Evolutionary conservation across 2,888 invertebrate species (phyloP).

Genomic region (Tenthredo mesomela): DNA sequence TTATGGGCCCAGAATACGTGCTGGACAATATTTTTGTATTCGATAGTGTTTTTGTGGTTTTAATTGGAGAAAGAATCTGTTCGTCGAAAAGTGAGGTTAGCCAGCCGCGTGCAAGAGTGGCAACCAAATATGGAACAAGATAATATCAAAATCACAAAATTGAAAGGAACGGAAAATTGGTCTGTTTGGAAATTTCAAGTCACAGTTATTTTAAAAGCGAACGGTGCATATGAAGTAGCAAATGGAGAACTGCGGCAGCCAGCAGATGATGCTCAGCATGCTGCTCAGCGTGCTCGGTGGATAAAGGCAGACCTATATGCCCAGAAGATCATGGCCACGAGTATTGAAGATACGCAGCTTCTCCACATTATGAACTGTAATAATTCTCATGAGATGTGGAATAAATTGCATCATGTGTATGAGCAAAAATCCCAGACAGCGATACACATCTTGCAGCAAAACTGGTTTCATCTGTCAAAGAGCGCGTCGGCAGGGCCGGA

Average conservation of each 20-base stretch:
- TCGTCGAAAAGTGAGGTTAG: slow-evolving; percentile 9
- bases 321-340: slow-evolving; percentile 54
- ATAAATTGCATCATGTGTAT: slow-evolving; percentile 56
- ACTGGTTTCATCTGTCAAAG: too few relatives aligned
- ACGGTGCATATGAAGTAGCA: slow-evolving; percentile 28
- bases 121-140: neutral
- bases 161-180: slow-evolving; percentile 38
- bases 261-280: neutral
- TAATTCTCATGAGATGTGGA: slow-evolving; percentile 60
- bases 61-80: too few relatives aligned
- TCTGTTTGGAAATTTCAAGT: slow-evolving; percentile 55
- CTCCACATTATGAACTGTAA: slow-evolving; percentile 58
- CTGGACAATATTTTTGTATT: too few relatives aligned
- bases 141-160: neutral
- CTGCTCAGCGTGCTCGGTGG: slow-evolving; percentile 35
- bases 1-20: too few relatives aligned
- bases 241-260: slow-evolving; percentile 18
- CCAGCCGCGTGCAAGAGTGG: slow-evolving; percentile 31
- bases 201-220: slow-evolving; percentile 34
- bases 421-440: slow-evolving; percentile 58
- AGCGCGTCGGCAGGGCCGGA: too few relatives aligned
- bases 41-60: too few relatives aligned
- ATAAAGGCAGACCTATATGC: slow-evolving; percentile 51
- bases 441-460: slow-evolving; percentile 54
- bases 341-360: slow-evolving; percentile 42